Base-by-base conservation (phyloP, 2,113 vertebrate species). In the Syngnathoides biaculeatus region DNA sequence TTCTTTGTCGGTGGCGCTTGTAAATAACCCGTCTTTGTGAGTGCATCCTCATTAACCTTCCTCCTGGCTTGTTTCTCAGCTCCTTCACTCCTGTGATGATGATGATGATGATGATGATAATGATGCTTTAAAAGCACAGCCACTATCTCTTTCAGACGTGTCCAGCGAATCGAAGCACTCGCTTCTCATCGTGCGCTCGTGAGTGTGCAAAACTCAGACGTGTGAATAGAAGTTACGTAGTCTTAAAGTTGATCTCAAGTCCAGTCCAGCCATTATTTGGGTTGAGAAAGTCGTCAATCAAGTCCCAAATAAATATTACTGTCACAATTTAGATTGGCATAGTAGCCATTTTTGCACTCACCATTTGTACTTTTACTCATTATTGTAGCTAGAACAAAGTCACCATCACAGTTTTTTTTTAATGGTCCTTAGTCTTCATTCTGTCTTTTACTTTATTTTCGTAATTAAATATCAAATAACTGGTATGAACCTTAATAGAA, bases 1-100 rank as follows among this genome's bases (percentile, higher is more conserved):
- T 75, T 64, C 1, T 80, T 86, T 83, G 77, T 81, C 68, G 75
- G 55, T 48, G 68, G 68, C 70, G 79, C 85, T 82, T 81, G 73
- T 77, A 69, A 78, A 80, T 69, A 80, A 71, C 66, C 73, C 78
- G 68, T 79, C 71, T 83, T 82, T 80, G 74, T 77, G 63, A 75
- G 45, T 20, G 45, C 60, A 61, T 62, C 76, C 79, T 79, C 75
- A 75, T 81, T 80, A 86, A 83, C 73, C 79, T 72, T 75, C 69
- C 67, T 39, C 50, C 47, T 64, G 75, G 35, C 26, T 1, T 26
- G 57, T 73, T 70, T 80, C 40, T 43, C 38, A 59, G 58, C 26
- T 48, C 45, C 65, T 78, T 52, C 53, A 71, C 38, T 72, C 22
- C 55, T 56, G 47, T 69, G 66, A 68, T 57, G 73, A 79, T 71